Evolutionary conservation across 2,888 invertebrate genomes (phyloP).

Genomic region (Ganaspis brasiliensis): DNA sequence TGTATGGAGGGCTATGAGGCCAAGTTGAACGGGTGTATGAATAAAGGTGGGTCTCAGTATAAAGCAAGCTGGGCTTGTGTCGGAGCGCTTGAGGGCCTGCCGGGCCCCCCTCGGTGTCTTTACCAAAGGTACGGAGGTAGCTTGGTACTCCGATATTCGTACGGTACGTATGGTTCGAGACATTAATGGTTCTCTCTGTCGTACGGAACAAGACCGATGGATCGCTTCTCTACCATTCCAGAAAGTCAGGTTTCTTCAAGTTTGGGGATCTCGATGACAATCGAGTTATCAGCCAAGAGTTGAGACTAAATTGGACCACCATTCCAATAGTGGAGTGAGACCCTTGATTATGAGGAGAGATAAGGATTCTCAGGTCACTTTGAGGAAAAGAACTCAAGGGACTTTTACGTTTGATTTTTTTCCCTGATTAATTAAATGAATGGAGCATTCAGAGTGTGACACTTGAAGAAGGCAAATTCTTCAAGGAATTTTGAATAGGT

Average conservation of each 20-base stretch:
- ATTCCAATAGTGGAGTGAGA: not conserved
- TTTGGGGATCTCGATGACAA: conserved; percentile 18
- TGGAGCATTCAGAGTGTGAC: not conserved
- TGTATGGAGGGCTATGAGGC: conserved; percentile 49
- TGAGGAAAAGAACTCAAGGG: not conserved
- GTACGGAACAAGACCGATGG: conserved; percentile 1
- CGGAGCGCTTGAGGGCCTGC: conserved; percentile 50
- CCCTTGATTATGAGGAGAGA: conserved; percentile 6
- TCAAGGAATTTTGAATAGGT: too few species aligned
- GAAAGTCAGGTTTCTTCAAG: not conserved
- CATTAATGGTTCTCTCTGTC: conserved; percentile 49
- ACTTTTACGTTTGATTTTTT: too few species aligned
- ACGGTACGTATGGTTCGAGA: conserved; percentile 49
- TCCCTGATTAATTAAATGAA: not conserved
- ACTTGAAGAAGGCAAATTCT: not conserved
- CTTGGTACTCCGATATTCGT: conserved; percentile 64
- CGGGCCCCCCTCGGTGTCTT: conserved; percentile 47
- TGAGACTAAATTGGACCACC: conserved; percentile 13
- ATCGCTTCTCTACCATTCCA: not conserved
- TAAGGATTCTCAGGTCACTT: conserved; percentile 13
- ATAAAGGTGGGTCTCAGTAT: conserved; percentile 48
- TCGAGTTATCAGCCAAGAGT: conserved; percentile 3
- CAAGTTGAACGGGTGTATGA: conserved; percentile 25
- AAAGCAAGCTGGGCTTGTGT: too few species aligned
- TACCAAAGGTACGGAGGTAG: conserved; percentile 22